Conservation (phyloP, 2,888 invertebrate species). For the Caenorhabditis panamensis region DNA sequence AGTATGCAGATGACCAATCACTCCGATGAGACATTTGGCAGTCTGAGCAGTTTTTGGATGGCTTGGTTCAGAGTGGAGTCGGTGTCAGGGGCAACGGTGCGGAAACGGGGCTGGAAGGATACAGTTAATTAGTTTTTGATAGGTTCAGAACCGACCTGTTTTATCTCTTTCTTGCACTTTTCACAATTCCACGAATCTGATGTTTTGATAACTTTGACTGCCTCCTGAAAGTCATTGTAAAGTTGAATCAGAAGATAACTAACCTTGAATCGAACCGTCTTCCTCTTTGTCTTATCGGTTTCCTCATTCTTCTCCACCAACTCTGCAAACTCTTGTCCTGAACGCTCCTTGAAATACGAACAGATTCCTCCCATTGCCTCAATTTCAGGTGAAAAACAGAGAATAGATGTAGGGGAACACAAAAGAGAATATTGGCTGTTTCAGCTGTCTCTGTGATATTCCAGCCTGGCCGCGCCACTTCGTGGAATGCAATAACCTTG, state of each 20-base stretch:
- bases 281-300: background rate
- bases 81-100: background rate
- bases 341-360: background rate
- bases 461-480: background rate
- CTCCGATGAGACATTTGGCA: background rate
- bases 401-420: background rate
- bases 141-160: background rate
- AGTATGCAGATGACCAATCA: background rate
- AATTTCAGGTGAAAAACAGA: background rate
- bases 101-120: background rate
- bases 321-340: background rate
- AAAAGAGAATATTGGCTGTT: background rate
- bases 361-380: conserved; percentile 3
- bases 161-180: background rate
- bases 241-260: background rate
- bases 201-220: background rate
- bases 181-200: background rate
- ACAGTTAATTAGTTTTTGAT: too few relatives aligned
- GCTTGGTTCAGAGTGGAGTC: background rate
- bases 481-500: conserved; percentile 4
- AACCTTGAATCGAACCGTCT: background rate
- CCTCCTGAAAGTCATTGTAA: background rate
- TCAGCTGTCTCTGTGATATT: conserved; percentile 7
- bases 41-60: background rate
- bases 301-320: background rate